A percentile compares a stretch with the other conserved stretches of the same genome.
Evolutionary conservation across 2,797 vertebrate genomes (phyloP).

Genomic region (Cossypha niveicapilla): DNA sequence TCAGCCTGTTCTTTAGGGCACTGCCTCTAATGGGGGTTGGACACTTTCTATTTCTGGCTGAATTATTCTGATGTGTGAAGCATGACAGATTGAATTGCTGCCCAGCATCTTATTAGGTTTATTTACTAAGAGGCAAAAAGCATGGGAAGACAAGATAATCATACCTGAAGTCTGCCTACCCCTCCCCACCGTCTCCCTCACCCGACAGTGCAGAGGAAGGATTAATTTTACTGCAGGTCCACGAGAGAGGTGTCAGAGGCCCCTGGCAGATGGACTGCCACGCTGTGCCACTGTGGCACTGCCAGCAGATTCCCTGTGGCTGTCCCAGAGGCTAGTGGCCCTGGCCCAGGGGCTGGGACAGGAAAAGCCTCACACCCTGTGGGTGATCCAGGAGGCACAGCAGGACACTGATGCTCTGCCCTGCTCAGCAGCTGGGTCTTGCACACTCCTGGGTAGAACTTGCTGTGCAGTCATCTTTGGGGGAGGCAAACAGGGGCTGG

Average conservation of each 20-base stretch:
- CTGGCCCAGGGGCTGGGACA: rapidly evolving
- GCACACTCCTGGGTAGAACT: not conserved
- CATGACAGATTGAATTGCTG: conserved; percentile 54
- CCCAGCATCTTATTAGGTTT: conserved; percentile 56
- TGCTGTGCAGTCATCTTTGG: not conserved
- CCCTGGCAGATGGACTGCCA: not conserved
- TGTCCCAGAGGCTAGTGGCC: not conserved
- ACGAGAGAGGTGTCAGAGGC: not conserved
- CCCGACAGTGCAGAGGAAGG: not conserved
- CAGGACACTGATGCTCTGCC: not conserved
- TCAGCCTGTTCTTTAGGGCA: conserved; percentile 35
- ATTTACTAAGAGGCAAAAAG: conserved; percentile 62
- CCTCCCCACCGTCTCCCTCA: not conserved
- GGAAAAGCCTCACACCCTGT: not conserved
- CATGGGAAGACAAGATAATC: not conserved
- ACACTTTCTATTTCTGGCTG: conserved; percentile 17
- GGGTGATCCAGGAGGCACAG: not conserved
- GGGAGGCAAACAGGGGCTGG: not conserved
- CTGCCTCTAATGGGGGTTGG: conserved; percentile 34
- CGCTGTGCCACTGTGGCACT: rapidly evolving
- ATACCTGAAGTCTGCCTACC: not conserved
- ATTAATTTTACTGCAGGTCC: not conserved
- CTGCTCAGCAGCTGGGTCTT: not conserved
- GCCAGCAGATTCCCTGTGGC: not conserved
- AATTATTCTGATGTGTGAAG: conserved; percentile 44